Percentiles rank a stretch among this genome's conserved stretches.
Evolutionary conservation across 2,888 invertebrate species (phyloP).

Genomic region (Syritta pipiens): DNA sequence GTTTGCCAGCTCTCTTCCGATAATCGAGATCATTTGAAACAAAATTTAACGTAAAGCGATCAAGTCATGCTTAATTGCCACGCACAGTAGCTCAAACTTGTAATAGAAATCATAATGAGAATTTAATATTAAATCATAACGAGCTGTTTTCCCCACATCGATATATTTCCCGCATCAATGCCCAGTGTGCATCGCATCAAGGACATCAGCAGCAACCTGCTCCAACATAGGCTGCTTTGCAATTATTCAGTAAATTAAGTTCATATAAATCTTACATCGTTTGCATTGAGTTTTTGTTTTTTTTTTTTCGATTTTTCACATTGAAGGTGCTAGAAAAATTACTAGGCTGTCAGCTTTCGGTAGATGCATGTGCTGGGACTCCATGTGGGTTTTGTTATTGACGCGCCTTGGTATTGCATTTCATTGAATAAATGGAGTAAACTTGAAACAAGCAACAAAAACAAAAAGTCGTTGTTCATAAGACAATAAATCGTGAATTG

Average conservation of each 20-base stretch:
- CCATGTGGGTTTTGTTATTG: constrained; percentile 46
- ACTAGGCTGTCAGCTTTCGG: constrained; percentile 38
- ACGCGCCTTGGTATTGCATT: constrained; percentile 45
- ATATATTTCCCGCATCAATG: constrained; percentile 27
- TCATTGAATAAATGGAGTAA: constrained; percentile 12
- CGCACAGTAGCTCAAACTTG: constrained; percentile 28
- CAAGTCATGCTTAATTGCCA: constrained; percentile 40
- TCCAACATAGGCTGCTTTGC: constrained; percentile 13
- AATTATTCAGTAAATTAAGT: constrained; percentile 46
- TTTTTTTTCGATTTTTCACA: constrained; percentile 11
- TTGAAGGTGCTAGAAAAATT: constrained; percentile 43
- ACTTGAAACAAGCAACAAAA: not conserved
- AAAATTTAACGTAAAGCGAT: constrained; percentile 35
- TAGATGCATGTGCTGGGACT: constrained; percentile 34
- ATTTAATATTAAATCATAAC: constrained; percentile 24
- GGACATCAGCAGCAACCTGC: constrained; percentile 42
- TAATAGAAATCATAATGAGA: constrained; percentile 19
- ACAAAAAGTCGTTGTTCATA: not conserved
- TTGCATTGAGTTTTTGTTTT: constrained; percentile 38
- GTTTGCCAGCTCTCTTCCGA: not conserved
- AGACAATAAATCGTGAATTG: constrained; percentile 35
- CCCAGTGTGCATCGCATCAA: constrained; percentile 50
- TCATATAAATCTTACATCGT: constrained; percentile 26
- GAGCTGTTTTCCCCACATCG: constrained; percentile 32
- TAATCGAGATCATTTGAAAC: constrained; percentile 10